These are phyloP conservation scores for human DNA, from an alignment of 2,113 vertebrate genomes.

Conservation along the genomic window GRCh38 chr9:98481001-98481500, in stretches of 20 bases:
- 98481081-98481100: neutral
- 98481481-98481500: neutral
- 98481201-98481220: neutral
- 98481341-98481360: neutral
- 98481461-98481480: fast-evolving
- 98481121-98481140: neutral
- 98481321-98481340: neutral
- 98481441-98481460: neutral
- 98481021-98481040: neutral
- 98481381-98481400: conserved; percentile 13
- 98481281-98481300: neutral
- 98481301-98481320: neutral
- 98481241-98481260: neutral
- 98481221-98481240: neutral
- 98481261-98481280: neutral
- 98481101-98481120: neutral
- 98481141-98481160: neutral
- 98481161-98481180: neutral
- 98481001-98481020: conserved; percentile 57
- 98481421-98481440: neutral
- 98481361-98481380: neutral
- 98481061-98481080: neutral
- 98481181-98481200: neutral
- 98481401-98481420: neutral
- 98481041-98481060: neutral